Evolutionary conservation across 2,888 invertebrate genomes (phyloP).

Genomic region (Macaria notata): DNA sequence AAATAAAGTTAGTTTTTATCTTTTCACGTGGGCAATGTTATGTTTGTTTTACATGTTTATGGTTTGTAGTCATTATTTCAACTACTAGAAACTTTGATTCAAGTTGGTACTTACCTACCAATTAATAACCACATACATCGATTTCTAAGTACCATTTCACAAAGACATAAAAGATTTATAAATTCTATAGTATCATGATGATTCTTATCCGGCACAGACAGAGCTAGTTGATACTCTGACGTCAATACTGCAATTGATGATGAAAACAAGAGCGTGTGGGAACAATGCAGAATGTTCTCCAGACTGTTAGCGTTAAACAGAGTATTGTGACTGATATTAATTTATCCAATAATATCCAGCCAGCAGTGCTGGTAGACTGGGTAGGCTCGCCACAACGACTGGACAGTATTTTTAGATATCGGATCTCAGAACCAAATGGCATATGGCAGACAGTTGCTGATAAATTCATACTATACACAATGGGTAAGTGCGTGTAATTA

Average conservation of each 20-base stretch:
- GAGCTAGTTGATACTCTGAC: slow-evolving; percentile 18
- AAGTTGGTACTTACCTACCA: too few relatives aligned
- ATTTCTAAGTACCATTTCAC: too few relatives aligned
- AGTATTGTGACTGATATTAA: slow-evolving; percentile 15
- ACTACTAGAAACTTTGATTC: too few relatives aligned
- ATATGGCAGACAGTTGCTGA: slow-evolving; percentile 8
- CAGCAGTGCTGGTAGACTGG: neutral
- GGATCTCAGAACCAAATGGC: slow-evolving; percentile 29
- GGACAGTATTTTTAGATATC: slow-evolving; percentile 27
- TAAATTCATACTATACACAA: too few relatives aligned
- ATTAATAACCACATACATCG: too few relatives aligned
- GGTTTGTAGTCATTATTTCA: too few relatives aligned
- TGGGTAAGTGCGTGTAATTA: too few relatives aligned
- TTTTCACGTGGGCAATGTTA: slow-evolving; percentile 1
- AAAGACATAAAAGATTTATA: too few relatives aligned
- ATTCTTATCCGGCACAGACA: slow-evolving; percentile 14
- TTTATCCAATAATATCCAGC: neutral
- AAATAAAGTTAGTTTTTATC: slow-evolving; percentile 10
- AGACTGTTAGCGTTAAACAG: slow-evolving; percentile 6
- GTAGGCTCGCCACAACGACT: slow-evolving; percentile 19
- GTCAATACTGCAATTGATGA: slow-evolving; percentile 12
- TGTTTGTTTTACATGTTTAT: too few relatives aligned
- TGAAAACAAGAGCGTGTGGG: slow-evolving; percentile 13
- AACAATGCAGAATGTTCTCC: slow-evolving; percentile 11
- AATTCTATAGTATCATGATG: neutral